Evolutionary conservation across 2,888 invertebrate species (phyloP).

Genomic region (Calameuta filiformis): DNA sequence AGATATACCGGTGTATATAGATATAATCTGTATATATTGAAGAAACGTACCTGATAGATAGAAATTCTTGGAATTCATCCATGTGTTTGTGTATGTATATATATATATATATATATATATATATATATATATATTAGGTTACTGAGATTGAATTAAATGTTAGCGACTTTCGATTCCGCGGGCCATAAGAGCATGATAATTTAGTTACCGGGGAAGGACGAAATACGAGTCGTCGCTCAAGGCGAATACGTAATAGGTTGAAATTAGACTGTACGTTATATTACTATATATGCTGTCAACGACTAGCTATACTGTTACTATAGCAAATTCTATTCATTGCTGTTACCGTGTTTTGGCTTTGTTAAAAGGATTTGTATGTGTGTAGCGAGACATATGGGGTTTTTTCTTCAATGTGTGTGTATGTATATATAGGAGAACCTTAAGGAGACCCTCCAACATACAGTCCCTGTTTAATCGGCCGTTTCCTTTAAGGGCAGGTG

Average conservation of each 20-base stretch:
- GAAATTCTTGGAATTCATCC: too few species aligned
- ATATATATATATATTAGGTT: not conserved
- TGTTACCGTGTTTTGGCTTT: not conserved
- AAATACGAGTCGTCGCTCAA: not conserved
- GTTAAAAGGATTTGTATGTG: not conserved
- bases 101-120: too few species aligned
- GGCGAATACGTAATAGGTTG: not conserved
- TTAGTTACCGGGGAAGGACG: not conserved
- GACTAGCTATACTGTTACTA: not conserved
- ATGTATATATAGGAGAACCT: not conserved
- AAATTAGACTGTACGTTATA: not conserved
- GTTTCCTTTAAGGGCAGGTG: slow-evolving; percentile 54
- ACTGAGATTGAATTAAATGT: not conserved
- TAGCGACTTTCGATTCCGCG: not conserved
- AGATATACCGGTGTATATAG: not conserved
- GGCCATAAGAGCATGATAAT: not conserved
- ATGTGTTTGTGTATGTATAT: too few species aligned
- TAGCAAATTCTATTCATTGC: not conserved
- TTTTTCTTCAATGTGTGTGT: too few species aligned
- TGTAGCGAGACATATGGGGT: too few species aligned
- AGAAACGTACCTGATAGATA: not conserved
- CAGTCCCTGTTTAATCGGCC: slow-evolving; percentile 42
- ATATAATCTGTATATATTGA: not conserved
- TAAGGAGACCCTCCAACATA: not conserved
- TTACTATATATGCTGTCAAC: not conserved